These are phyloP conservation scores for Eustalomyia histrio DNA, from an alignment of 2,888 invertebrate genomes.

Conservation along the genomic window DNA sequence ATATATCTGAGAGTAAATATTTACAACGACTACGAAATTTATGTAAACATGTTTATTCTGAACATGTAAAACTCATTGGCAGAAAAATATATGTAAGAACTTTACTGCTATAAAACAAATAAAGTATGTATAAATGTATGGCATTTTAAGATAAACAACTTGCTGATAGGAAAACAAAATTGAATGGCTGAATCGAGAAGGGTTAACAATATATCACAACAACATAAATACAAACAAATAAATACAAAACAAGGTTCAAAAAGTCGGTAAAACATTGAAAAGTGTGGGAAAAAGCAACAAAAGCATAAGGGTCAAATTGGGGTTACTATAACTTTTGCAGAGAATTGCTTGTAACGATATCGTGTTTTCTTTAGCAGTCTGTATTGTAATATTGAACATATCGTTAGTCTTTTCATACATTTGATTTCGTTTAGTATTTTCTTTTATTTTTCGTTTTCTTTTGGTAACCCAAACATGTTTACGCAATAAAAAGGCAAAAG, in stretches of 20 bases:
- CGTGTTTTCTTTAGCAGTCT: no score
- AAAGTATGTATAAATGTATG: constrained; percentile 19
- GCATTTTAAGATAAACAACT: constrained; percentile 41
- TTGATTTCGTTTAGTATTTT: constrained; percentile 1
- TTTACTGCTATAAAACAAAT: background rate
- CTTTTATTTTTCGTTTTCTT: background rate
- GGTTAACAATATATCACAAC: constrained; percentile 38
- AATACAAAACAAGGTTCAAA: constrained; percentile 21
- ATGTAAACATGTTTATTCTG: constrained; percentile 4
- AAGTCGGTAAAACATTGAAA: constrained; percentile 20
- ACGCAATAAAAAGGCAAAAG: constrained; percentile 54
- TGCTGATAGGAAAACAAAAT: constrained; percentile 42
- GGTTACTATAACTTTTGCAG: constrained; percentile 6
- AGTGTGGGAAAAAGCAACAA: background rate
- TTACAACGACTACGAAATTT: background rate
- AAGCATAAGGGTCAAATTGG: constrained; percentile 25
- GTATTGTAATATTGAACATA: constrained; percentile 3
- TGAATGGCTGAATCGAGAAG: constrained; percentile 14
- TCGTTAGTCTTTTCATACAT: constrained; percentile 3
- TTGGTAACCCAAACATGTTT: constrained; percentile 59
- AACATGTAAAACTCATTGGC: constrained; percentile 5
- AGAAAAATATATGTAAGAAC: background rate
- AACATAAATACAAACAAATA: constrained; percentile 19
- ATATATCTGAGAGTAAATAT: background rate
- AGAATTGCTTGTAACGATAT: background rate